Base-by-base conservation (phyloP, 2,113 vertebrate species). In the Engraulis encrasicolus region DNA sequence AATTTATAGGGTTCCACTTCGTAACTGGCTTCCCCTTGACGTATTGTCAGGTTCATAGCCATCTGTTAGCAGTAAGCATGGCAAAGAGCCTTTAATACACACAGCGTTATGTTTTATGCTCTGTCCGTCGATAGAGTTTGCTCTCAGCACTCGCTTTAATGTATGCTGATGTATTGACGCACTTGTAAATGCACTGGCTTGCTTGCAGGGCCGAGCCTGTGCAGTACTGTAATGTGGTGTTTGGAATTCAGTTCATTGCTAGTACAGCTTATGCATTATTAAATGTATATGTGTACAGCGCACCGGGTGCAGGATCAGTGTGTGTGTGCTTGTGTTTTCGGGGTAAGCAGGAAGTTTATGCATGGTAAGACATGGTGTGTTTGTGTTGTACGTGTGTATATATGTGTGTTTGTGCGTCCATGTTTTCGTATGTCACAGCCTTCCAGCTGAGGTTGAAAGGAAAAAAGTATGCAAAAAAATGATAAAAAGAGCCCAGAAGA, bases 121-220 rank as follows among this genome's bases (percentile, higher is more conserved):
- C 66, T 17, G 66, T 74, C 66, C 17, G 66, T 74, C 27, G 14
- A 74, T 74, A 12, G 66, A 74, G 27, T 74, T 74, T 74, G 27
- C 66, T 74, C 12, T 74, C 12, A 74, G 66, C 31, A 5, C 27
- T 15, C 31, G 66, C 27, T 15, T 74, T 74, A 74, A 18, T 74
- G 14, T 74, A 74, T 74, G 66, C 66, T 74, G 66, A 74, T 74
- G 66, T 74, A 74, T 74, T 74, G 66, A 66, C 12, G 58, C 58
- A 66, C 58, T 66, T 66, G 58, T 66, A 66, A 66, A 74, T 34
- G 66, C 31, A 19, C 66, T 74, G 66, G 27, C 66, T 17, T 34
- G 66, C 27, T 34, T 74, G 31, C 66, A 34, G 58, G 58, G 58
- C 58, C 58, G n/a, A 7, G 66, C 27, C 66, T 74, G n/a, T n/a